Base-by-base conservation (phyloP, 2,797 vertebrate species). In the Sebastes minor region DNA sequence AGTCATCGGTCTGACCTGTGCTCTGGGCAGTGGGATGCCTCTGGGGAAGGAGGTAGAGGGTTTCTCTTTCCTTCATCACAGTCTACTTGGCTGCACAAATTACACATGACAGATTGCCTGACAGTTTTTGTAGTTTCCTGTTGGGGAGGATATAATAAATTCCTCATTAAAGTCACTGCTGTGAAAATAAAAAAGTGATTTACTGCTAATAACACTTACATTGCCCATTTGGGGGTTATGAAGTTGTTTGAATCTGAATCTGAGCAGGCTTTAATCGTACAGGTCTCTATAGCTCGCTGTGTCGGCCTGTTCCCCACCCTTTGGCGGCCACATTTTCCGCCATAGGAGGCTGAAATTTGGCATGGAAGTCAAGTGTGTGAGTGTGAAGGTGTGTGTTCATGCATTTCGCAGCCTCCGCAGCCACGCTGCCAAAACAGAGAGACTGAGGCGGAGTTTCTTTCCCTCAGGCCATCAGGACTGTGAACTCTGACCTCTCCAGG, bases 21-120 rank as follows among this genome's bases (percentile, higher is more conserved):
- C 98, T 14, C 95, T 99, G 78, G 98, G 98, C 86, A 99, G 98
- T 0, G 98, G 98, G 69, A 99, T 99, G 98, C 98, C 98, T 49
- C 94, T 99, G 75, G 98, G 98, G 82, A 99, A 99, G 89, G 98
- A 99, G 97, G 98, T 99, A 86, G 62, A 73, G 56, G 56, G 27
- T 61, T 64, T 78, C 68, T 83, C 57, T 73, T 68, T 67, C 32
- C 11, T 66, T 81, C 33, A 35, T 78, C 65, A 23, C 12, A 14
- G 62, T 28, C 63, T 30, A 69, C 65, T 27, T 42, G 33, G 33
- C 56, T 67, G 56, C 42, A 65, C 20, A 81, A 81, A 85, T 67
- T 33, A 42, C 42, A 72, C 38, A 25, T 52, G 71, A 80, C 28
- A 27, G 72, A 81, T 69, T 65, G 61, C 65, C 64, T 69, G 77